These are phyloP conservation scores for Alces alces DNA, from an alignment of 2,113 vertebrate species.

Conservation along the genomic window DNA sequence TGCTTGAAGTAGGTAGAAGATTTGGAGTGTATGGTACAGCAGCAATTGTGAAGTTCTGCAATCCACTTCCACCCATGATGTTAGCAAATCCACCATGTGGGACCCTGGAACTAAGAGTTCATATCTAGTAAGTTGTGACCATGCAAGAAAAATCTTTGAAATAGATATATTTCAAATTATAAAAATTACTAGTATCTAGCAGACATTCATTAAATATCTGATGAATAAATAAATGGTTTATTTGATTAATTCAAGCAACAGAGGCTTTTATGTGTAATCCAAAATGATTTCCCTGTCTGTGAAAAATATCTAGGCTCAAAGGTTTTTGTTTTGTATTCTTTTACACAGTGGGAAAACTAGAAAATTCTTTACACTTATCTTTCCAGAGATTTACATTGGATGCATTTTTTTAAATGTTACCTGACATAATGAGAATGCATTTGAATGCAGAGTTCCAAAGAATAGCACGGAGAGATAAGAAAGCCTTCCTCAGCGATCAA, in stretches of 20 bases:
- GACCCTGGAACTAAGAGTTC: slow-evolving; percentile 90
- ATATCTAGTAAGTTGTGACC: slow-evolving; percentile 38
- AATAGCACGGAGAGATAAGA: background rate
- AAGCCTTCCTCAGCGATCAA: background rate
- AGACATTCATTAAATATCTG: slow-evolving; percentile 2
- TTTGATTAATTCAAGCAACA: slow-evolving; percentile 4
- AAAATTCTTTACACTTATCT: slow-evolving; percentile 26
- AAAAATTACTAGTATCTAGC: background rate
- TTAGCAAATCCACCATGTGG: slow-evolving; percentile 98
- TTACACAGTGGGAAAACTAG: background rate
- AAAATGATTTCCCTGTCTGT: slow-evolving; percentile 14
- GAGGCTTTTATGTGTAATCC: background rate
- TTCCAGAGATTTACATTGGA: background rate
- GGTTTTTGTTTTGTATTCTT: background rate
- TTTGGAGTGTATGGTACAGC: slow-evolving; percentile 94
- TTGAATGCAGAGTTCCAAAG: background rate
- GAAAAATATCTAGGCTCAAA: background rate
- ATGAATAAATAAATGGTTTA: background rate
- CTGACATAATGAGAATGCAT: background rate
- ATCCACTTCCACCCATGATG: slow-evolving; percentile 96
- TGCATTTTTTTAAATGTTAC: background rate
- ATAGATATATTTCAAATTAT: background rate
- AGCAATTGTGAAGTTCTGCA: slow-evolving; percentile 97
- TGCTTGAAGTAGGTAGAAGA: slow-evolving; percentile 96
- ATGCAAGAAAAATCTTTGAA: background rate